Percentiles rank a stretch among this genome's conserved stretches.
Conservation (phyloP, 2,113 vertebrate species). For the Pomatorhinus ruficollis region DNA sequence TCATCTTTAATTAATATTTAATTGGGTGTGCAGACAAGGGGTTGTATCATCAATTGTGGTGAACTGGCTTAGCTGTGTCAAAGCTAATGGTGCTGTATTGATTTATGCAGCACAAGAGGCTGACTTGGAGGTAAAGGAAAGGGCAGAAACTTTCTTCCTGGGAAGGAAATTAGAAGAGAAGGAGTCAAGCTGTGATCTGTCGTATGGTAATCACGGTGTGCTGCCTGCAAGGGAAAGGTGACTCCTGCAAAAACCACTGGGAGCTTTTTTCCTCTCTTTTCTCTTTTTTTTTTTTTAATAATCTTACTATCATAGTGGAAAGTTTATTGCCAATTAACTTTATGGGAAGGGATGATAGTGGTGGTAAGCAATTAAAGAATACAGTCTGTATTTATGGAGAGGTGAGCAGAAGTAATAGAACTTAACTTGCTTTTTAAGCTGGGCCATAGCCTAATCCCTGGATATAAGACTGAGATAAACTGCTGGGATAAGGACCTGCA, state of each 20-base stretch:
- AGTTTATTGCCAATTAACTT: constrained; percentile 66
- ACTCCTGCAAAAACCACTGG: not conserved
- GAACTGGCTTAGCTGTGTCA: not conserved
- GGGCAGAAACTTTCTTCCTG: not conserved
- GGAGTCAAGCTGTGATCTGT: not conserved
- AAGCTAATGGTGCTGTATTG: not conserved
- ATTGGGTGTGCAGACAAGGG: not conserved
- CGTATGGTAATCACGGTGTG: not conserved
- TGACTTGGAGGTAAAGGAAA: not conserved
- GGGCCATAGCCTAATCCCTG: constrained; percentile 14
- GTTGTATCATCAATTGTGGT: not conserved
- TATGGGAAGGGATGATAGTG: constrained; percentile 42
- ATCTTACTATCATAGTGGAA: constrained; percentile 42
- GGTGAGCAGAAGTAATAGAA: not conserved
- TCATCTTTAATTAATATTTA: constrained; percentile 24
- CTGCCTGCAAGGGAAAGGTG: not conserved
- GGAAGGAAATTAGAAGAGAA: not conserved
- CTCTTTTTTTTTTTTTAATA: not conserved
- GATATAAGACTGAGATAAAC: constrained; percentile 50
- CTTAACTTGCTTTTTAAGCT: not conserved
- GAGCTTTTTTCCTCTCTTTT: not conserved
- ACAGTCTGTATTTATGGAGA: constrained; percentile 29
- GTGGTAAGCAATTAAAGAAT: constrained; percentile 49
- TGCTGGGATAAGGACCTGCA: constrained; percentile 1
- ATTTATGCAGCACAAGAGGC: not conserved